Evolutionary conservation across 2,797 vertebrate species (phyloP).

Genomic region (Megaceryle alcyon): DNA sequence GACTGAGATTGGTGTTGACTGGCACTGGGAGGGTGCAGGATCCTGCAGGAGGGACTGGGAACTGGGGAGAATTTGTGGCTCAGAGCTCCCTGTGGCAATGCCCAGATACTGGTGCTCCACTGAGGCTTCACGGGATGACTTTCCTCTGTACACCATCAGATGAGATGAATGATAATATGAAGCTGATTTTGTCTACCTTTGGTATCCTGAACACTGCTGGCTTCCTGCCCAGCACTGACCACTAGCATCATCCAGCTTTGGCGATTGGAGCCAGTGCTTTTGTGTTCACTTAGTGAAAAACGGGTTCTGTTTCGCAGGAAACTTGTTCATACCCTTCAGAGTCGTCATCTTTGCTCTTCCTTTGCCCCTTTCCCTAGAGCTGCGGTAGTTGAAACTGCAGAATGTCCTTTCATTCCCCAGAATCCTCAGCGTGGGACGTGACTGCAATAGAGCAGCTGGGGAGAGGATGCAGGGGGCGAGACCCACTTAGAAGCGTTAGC

Average conservation of each 20-base stretch:
- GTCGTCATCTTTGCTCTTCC: not conserved
- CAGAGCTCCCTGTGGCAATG: not conserved
- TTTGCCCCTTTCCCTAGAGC: conserved; percentile 1
- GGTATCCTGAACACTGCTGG: not conserved
- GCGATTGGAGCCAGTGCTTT: not conserved
- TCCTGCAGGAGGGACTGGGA: not conserved
- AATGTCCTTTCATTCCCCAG: not conserved
- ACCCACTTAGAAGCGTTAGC: not conserved
- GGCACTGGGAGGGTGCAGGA: not conserved
- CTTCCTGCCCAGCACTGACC: not conserved
- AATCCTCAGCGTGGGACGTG: not conserved
- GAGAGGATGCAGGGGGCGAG: not conserved
- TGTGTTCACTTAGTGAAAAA: not conserved
- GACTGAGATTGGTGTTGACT: not conserved
- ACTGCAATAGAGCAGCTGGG: not conserved
- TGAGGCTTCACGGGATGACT: not conserved
- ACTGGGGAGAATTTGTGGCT: not conserved
- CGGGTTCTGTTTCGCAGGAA: not conserved
- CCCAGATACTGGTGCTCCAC: not conserved
- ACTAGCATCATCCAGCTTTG: not conserved
- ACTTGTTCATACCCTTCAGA: conserved; percentile 17
- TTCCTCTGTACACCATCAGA: not conserved
- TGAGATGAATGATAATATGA: not conserved
- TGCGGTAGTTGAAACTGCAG: not conserved
- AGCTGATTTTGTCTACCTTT: not conserved